Base-by-base conservation (phyloP, 2,113 vertebrate species). In the Aptenodytes patagonicus region DNA sequence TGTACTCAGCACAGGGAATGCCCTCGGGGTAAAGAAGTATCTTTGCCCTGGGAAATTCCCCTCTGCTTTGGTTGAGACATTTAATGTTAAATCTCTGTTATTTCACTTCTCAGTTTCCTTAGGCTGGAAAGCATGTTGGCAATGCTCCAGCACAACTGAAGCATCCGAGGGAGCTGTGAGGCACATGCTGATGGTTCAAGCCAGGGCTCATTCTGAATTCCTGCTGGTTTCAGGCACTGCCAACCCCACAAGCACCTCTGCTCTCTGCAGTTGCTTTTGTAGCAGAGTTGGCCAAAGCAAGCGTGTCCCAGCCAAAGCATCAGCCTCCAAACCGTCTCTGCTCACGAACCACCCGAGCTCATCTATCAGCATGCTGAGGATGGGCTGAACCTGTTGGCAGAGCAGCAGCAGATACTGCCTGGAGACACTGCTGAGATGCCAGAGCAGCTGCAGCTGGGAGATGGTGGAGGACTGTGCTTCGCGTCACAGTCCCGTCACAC, bases 201-300 rank as follows among this genome's bases (percentile, higher is more conserved):
- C 85, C 75, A 64, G 77, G 81, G 89, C 87, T 94, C 36, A 87
- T 94, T 91, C 81, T 60, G 44, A 91, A 76, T 94, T 91, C 81
- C 73, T 94, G 69, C 42, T 87, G 60, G 52, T 58, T 92, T 91
- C 77, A 89, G 95, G 84, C 84, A 66, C 61, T 94, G 82, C 81
- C 94, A 95, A 28, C 52, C 51, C 51, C 52, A 73, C 68, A 64
- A 92, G 76, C 38, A 91, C 47, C 93, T 89, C 93, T 90, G 68
- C 65, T 94, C 57, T 82, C 73, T 68, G 38, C 86, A 75, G 51
- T 64, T 92, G 80, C 29, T 84, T 91, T 83, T 71, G 61, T 34
- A 93, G 81, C 61, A 93, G 55, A 60, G 36, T 6, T 93, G 94
- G 81, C 84, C 91, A 89, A 93, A 84, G 49, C 40, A 94, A 95